Base-by-base conservation (phyloP, 2,888 invertebrate genomes). In the Gymnosoma rotundatum region DNA sequence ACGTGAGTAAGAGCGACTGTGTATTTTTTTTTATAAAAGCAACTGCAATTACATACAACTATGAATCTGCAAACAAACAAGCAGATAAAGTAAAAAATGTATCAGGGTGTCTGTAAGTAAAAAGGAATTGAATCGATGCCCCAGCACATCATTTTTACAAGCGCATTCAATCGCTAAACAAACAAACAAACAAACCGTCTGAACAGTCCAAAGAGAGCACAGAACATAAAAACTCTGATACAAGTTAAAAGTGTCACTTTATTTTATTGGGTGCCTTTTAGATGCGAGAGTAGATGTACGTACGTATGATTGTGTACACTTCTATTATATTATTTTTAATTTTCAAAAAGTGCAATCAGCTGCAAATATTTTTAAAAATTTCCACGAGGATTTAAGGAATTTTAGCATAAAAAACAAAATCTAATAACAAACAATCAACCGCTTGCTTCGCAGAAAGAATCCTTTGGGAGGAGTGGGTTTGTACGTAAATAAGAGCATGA, bases 341-440 rank as follows among this genome's bases (percentile, higher is more conserved):
- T 50, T 18, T 14, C n/a, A 67, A 80, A 81, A 88, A 89, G 89
- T 89, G 89, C 91, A 92, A 92, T 92, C 92, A 92, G 92, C 92
- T 92, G 92, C 91, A 90, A 92, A 91, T 90, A 91, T 92, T 91
- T 90, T 90, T 88, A 91, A 92, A 92, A 89, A 89, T 92, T 92
- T 92, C 92, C 92, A 92, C 92, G 92, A 92, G 91, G 92, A 92
- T 92, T 92, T 92, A 90, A 89, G 89, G 89, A 66, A 89, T 91
- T 91, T 89, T 81, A 75, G 58, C 75, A 70, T 70, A 70, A 81
- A 81, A 81, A 81, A 76, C 64, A 76, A 76, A 79, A 81, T 75
- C 75, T 70, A 76, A 42, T 56, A 64, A 58, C 64, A 76, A 75
- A 70, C 81, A 81, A 70, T 18, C 70, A 70, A 54, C 52, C 70